Conservation (phyloP, 1,140 invertebrate species). For the Drosophila virilis region DNA sequence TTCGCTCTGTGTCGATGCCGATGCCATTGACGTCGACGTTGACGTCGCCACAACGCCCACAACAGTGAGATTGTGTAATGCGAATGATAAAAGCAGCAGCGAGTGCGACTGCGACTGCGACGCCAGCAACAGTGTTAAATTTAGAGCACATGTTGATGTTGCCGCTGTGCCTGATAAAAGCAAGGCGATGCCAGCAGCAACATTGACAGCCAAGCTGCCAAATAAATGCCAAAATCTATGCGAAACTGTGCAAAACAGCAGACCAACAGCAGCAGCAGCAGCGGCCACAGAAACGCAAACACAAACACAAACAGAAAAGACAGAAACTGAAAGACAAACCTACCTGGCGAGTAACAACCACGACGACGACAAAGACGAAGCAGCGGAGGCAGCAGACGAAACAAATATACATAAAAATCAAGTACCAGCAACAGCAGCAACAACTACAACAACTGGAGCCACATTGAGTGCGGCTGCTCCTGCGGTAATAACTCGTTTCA, state of each 20-base stretch:
- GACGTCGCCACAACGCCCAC: conserved; percentile 67
- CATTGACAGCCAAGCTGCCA: conserved; percentile 47
- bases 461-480: conserved; percentile 50
- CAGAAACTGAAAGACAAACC: conserved; percentile 63
- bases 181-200: conserved; percentile 34
- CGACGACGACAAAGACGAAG: conserved; percentile 55
- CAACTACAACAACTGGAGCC: conserved; percentile 47
- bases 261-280: conserved; percentile 39
- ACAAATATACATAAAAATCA: conserved; percentile 82
- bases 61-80: conserved; percentile 74
- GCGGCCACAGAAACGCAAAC: conserved; percentile 31
- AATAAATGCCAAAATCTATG: conserved; percentile 78
- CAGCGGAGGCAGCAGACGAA: conserved; percentile 71
- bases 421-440: conserved; percentile 63
- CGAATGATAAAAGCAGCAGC: conserved; percentile 62
- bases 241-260: conserved; percentile 60
- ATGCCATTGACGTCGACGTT: conserved; percentile 16
- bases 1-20: conserved; percentile 32
- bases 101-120: conserved; percentile 28
- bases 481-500: conserved; percentile 78
- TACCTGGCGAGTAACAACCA: conserved; percentile 72
- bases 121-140: conserved; percentile 23
- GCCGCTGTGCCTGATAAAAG: conserved; percentile 50
- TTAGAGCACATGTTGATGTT: conserved; percentile 55
- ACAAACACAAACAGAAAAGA: conserved; percentile 26